Percentiles rank a stretch among this genome's conserved stretches.
phyloP scores from a whole-genome alignment of 2,113 vertebrate genomes.

The Galemys pyrenaicus region DNA sequence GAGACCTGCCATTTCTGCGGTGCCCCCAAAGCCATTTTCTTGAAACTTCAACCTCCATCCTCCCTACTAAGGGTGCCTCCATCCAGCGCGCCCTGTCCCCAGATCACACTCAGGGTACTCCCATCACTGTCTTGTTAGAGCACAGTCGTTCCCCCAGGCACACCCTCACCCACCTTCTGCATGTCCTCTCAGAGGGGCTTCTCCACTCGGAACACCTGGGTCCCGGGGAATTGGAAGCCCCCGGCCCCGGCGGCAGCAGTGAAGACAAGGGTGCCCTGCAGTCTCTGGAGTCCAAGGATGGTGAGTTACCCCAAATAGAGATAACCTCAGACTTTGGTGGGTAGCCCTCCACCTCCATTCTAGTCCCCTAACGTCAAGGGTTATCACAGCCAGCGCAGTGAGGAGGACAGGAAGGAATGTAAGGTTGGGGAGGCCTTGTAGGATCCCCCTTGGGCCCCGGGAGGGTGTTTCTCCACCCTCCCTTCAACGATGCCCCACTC shows the following conservation, averaged over 20 bases:
- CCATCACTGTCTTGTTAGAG: background rate
- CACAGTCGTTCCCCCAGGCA: background rate
- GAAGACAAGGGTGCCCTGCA: conserved; percentile 72
- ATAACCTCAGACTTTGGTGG: background rate
- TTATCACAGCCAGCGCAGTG: background rate
- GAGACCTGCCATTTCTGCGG: no score
- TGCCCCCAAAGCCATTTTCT: background rate
- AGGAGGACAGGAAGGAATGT: background rate
- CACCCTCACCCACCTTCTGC: background rate
- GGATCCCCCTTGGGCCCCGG: background rate
- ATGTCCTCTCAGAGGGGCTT: conserved; percentile 70
- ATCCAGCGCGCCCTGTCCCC: background rate
- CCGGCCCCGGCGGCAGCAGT: conserved; percentile 51
- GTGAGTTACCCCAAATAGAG: conserved; percentile 47
- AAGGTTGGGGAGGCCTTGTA: background rate
- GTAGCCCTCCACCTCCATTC: background rate
- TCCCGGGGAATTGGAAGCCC: conserved; percentile 64
- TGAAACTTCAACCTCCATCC: background rate
- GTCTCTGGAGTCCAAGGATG: conserved; percentile 67
- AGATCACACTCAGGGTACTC: background rate
- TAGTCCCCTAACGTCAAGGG: background rate
- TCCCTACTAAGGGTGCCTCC: background rate
- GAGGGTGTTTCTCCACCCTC: background rate
- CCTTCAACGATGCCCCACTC: background rate
- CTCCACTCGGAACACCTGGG: conserved; percentile 71